phyloP scores from a whole-genome alignment of 2,113 vertebrate species.

The Suncus etruscus region DNA sequence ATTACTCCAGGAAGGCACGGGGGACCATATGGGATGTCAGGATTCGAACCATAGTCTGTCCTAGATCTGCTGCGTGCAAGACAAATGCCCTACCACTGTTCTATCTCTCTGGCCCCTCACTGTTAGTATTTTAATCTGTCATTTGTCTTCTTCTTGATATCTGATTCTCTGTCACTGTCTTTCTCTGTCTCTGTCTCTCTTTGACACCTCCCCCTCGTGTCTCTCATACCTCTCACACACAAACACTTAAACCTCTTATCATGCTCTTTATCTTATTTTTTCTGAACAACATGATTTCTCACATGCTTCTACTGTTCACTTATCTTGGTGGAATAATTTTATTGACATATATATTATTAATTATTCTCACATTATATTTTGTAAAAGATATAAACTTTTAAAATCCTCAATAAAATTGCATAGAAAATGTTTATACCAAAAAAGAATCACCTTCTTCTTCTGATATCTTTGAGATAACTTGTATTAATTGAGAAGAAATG shows the following conservation, averaged over 20 bases:
- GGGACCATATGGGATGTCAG: no score
- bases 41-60: no score
- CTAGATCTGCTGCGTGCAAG: no score
- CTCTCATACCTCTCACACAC: not conserved
- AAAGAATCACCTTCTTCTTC: not conserved
- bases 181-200: no score
- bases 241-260: not conserved
- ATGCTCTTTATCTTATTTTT: not conserved
- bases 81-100: no score
- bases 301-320: not conserved
- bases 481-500: conserved; percentile 3
- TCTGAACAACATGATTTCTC: conserved; percentile 1
- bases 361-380: not conserved
- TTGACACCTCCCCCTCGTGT: not conserved
- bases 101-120: no score
- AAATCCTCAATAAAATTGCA: conserved; percentile 9
- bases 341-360: not conserved
- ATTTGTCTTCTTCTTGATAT: no score
- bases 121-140: no score
- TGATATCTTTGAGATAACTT: conserved; percentile 1
- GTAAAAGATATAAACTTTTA: not conserved
- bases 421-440: not conserved
- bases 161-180: no score
- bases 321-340: not conserved
- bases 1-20: no score